These are phyloP conservation scores for Cyprinodon tularosa DNA, from an alignment of 2,113 vertebrate species.

Conservation along the genomic window DNA sequence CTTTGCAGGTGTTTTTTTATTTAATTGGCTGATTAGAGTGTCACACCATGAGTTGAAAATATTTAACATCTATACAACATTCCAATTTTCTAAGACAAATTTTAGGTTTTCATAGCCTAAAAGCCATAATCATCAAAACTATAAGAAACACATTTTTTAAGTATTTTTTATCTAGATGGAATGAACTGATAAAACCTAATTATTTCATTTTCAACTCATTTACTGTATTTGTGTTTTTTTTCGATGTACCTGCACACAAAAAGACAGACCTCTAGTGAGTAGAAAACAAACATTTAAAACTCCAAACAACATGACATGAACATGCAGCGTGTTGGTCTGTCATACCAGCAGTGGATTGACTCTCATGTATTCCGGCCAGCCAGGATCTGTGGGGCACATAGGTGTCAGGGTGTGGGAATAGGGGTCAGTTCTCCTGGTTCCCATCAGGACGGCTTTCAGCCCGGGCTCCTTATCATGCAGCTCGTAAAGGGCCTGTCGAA, in stretches of 20 bases:
- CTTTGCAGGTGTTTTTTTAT: too few species aligned
- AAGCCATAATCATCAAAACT: too few species aligned
- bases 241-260: neutral
- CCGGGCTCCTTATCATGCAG: conserved; percentile 83
- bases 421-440: conserved; percentile 91
- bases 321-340: neutral
- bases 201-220: too few species aligned
- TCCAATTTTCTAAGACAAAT: too few species aligned
- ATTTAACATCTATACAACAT: too few species aligned
- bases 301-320: neutral
- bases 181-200: too few species aligned
- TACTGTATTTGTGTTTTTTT: too few species aligned
- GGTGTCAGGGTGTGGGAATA: conserved; percentile 85
- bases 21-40: too few species aligned
- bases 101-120: too few species aligned
- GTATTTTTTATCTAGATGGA: too few species aligned
- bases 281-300: neutral
- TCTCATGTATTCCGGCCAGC: conserved; percentile 92
- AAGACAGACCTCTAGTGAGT: neutral
- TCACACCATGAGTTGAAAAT: too few species aligned
- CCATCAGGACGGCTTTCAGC: conserved; percentile 91
- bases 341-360: conserved; percentile 91
- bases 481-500: conserved; percentile 84
- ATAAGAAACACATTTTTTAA: too few species aligned
- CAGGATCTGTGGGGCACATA: conserved; percentile 87